Evolutionary conservation across 2,797 vertebrate genomes (phyloP).

Genomic region (Helicolenus hilgendorfi): DNA sequence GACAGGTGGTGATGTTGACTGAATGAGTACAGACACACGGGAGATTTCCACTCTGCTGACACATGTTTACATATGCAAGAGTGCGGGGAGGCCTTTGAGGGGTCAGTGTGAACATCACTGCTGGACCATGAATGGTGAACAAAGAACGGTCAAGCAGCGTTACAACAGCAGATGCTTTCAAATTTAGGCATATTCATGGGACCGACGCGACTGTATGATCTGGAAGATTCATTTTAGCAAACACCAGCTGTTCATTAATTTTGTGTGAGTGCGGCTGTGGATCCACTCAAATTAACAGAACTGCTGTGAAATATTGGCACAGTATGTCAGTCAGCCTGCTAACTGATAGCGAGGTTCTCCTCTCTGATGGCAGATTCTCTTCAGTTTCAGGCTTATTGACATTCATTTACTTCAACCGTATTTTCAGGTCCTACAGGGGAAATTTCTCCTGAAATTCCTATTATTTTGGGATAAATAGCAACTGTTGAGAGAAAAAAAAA

Average conservation of each 20-base stretch:
- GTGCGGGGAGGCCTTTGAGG: not conserved
- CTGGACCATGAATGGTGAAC: not conserved
- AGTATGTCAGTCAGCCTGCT: conserved; percentile 27
- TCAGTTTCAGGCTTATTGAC: conserved; percentile 25
- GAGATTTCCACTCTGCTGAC: not conserved
- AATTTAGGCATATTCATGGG: not conserved
- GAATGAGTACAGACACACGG: conserved; percentile 5
- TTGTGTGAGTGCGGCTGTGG: conserved; percentile 13
- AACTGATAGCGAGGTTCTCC: conserved; percentile 16
- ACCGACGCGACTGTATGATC: conserved; percentile 24
- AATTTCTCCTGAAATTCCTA: conserved; percentile 29
- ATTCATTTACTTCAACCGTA: conserved; percentile 30
- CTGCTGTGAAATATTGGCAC: conserved; percentile 47
- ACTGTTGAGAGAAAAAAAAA: conserved; percentile 42
- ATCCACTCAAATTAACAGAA: conserved; percentile 43
- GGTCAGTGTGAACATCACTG: conserved; percentile 1
- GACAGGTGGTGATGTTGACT: conserved; percentile 19
- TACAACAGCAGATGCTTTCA: conserved; percentile 37
- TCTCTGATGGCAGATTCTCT: conserved; percentile 19
- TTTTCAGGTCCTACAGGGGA: conserved; percentile 34
- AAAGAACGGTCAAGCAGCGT: not conserved
- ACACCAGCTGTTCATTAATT: conserved; percentile 68
- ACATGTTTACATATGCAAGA: not conserved
- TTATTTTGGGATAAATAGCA: conserved; percentile 50
- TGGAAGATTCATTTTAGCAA: conserved; percentile 50